Evolutionary conservation across 2,888 invertebrate genomes (phyloP), one percentile per base, ranked within the genome.

Genomic region (Eupithecia subumbrata): DNA sequence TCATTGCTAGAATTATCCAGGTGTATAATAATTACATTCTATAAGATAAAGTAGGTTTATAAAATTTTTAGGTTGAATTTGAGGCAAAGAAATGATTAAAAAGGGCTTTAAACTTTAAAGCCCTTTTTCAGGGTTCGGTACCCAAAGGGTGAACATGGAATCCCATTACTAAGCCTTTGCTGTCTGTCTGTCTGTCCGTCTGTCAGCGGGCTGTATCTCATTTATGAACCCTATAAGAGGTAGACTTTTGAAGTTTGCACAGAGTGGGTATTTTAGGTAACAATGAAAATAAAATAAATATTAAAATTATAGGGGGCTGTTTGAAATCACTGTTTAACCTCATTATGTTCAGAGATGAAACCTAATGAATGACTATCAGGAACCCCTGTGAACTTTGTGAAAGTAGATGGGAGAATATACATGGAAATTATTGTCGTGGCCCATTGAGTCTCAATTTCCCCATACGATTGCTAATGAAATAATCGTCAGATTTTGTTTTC

Each of bases 401-500:
- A 60, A 0, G 25, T 14, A 60, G 25, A 60, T 30, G 18, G 7
- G 34, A 64, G 25, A 64, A 34, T 25, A 64, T 64, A 30, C 64
- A 64, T 64, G 34, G 34, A 2, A 64, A 64, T 64, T 64, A 18
- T 18, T 18, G 64, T 14, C 34, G 18, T n/a, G 18, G 30, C 43
- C 43, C 40, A 43, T 69, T 69, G 22, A 45, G 16, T 18, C 30
- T 64, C 69, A 30, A 48, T 69, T 22, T 56, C 70, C 7, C 70
- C 56, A 56, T 63, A 43, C 60, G 63, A n/a, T 34, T 34, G n/a
- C 45, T 43, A 71, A 71, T 71, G 18, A 71, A 71, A 71, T 71
- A 71, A 72, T 75, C 69, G 68, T 75, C 72, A 72, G 69, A 73
- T 73, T 76, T 76, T 66, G 73, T 76, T 76, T 64, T 71, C 68